Conservation (phyloP, 2,113 vertebrate genomes). For the Campylomormyrus numenius region DNA sequence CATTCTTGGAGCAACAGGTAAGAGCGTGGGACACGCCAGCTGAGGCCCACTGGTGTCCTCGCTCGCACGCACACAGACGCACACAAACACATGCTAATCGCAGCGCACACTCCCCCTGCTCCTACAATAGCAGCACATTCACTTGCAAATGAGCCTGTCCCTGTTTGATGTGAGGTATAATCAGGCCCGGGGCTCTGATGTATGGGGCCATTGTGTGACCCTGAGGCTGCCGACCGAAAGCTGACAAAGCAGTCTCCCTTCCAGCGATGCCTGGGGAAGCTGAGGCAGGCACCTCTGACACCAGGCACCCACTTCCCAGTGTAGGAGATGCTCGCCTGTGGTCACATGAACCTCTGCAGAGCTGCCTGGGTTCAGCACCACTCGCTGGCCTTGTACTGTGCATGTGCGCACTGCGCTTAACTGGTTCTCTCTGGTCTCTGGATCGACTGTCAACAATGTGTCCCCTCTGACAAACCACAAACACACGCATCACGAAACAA, state of each 20-base stretch:
- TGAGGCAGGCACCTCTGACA: not conserved
- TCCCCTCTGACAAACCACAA: not conserved
- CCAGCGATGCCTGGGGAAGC: not conserved
- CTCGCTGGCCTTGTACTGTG: not conserved
- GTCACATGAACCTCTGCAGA: not conserved
- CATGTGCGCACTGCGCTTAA: not conserved
- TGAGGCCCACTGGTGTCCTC: conserved; percentile 61
- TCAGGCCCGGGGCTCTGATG: conserved; percentile 49
- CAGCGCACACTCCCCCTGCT: conserved; percentile 53
- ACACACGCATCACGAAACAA: not conserved
- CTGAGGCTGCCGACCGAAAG: conserved; percentile 31
- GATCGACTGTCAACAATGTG: not conserved
- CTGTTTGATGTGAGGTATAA: conserved; percentile 73
- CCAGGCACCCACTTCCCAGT: not conserved
- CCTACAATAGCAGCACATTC: conserved; percentile 61
- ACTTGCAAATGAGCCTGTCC: conserved; percentile 74
- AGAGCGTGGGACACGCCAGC: conserved; percentile 62
- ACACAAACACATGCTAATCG: conserved; percentile 75
- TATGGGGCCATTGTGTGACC: conserved; percentile 31
- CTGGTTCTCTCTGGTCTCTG: not conserved
- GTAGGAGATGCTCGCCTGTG: not conserved
- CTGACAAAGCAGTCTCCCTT: not conserved
- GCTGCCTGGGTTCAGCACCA: too few relatives aligned
- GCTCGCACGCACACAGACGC: conserved; percentile 51
- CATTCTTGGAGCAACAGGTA: conserved; percentile 51